Evolutionary conservation across 2,113 vertebrate species (phyloP).

Genomic region (Aviceda subcristata): DNA sequence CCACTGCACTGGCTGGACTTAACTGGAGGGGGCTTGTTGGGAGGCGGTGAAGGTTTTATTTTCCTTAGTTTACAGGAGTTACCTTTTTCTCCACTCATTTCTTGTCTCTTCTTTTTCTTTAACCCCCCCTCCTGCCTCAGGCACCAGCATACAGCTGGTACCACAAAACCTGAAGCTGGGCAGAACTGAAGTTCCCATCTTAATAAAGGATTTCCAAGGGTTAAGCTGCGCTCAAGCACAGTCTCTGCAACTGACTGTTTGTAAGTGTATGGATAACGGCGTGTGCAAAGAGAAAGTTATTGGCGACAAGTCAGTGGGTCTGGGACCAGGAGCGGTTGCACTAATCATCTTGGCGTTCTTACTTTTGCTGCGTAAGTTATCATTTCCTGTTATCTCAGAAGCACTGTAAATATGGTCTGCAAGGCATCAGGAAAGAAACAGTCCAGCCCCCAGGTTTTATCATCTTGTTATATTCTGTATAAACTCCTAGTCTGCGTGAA

Average conservation of each 20-base stretch:
- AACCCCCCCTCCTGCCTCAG: not conserved
- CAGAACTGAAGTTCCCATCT: constrained; percentile 52
- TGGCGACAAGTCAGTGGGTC: not conserved
- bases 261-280: constrained; percentile 11
- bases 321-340: constrained; percentile 65
- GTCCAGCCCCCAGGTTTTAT: not conserved
- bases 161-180: constrained; percentile 22
- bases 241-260: constrained; percentile 59
- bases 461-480: not conserved
- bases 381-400: not conserved
- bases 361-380: constrained; percentile 76
- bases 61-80: not conserved
- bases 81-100: not conserved
- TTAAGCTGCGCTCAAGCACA: constrained; percentile 68
- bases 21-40: not conserved
- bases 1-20: not conserved
- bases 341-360: constrained; percentile 75
- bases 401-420: not conserved
- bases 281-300: not conserved
- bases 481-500: not conserved
- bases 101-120: not conserved
- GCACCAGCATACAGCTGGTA: constrained; percentile 62
- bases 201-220: constrained; percentile 72
- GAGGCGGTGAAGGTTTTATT: not conserved
- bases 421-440: not conserved